A percentile compares a stretch with the other conserved stretches of the same genome.
phyloP scores from a whole-genome alignment of 2,797 vertebrate species.

The Halcyon badia region DNA sequence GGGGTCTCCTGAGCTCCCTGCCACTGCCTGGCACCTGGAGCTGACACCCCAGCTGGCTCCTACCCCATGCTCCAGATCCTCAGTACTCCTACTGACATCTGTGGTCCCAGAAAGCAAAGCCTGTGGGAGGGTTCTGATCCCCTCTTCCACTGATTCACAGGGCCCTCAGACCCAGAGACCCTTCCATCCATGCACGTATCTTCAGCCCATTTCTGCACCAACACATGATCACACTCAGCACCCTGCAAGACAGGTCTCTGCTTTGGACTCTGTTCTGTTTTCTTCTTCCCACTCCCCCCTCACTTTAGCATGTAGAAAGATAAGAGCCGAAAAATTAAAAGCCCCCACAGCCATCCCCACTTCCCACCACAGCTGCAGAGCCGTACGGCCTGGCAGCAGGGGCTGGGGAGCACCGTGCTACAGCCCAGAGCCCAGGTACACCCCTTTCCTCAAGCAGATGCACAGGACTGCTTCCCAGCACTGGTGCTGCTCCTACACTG shows the following conservation, averaged over 20 bases:
- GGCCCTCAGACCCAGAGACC: not conserved
- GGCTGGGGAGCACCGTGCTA: not conserved
- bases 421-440: not conserved
- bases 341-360: not conserved
- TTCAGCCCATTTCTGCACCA: not conserved
- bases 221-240: not conserved
- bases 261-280: not conserved
- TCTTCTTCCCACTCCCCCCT: not conserved
- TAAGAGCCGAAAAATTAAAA: not conserved
- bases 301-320: not conserved
- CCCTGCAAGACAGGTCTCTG: not conserved
- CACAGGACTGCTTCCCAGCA: not conserved
- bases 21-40: not conserved
- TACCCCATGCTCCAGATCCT: not conserved
- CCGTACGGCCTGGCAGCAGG: rapidly evolving
- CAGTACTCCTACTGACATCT: not conserved
- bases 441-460: not conserved
- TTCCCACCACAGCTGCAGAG: not conserved
- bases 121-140: not conserved
- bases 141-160: not conserved
- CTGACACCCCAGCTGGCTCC: not conserved
- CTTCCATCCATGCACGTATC: not conserved
- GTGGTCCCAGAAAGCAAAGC: not conserved
- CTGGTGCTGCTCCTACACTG: not conserved
- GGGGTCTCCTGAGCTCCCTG: not conserved